Percentiles rank a stretch among this genome's conserved stretches.
These are phyloP conservation scores for Telmatochromis brichardi DNA, from an alignment of 2,113 vertebrate genomes.

Conservation along the genomic window DNA sequence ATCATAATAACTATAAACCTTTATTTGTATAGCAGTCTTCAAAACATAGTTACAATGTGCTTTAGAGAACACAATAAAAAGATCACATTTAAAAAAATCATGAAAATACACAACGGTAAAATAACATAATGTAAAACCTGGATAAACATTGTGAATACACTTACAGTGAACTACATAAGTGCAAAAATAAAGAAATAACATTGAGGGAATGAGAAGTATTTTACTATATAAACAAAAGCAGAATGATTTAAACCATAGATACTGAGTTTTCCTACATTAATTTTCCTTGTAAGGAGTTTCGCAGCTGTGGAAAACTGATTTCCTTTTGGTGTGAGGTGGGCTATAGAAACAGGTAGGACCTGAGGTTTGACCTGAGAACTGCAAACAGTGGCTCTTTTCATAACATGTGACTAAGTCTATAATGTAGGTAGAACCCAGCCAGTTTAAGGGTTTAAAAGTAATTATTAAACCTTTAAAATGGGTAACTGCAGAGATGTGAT, in stretches of 20 bases:
- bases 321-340: rapidly evolving
- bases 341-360: not conserved
- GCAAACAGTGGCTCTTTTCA: not conserved
- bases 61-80: not conserved
- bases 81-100: not conserved
- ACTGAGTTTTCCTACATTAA: not conserved
- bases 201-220: not conserved
- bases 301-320: not conserved
- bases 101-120: not conserved
- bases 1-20: not conserved
- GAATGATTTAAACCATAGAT: not conserved
- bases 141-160: not conserved
- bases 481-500: not conserved
- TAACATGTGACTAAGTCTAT: not conserved
- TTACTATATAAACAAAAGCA: not conserved
- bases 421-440: not conserved
- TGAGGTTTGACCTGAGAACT: not conserved
- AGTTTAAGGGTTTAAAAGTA: not conserved
- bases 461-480: not conserved
- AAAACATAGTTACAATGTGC: not conserved
- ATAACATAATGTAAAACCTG: not conserved
- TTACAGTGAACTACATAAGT: not conserved
- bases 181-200: not conserved
- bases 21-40: not conserved
- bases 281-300: not conserved